phyloP scores from a whole-genome alignment of 2,888 invertebrate genomes.

The Euzophera pinguis region DNA sequence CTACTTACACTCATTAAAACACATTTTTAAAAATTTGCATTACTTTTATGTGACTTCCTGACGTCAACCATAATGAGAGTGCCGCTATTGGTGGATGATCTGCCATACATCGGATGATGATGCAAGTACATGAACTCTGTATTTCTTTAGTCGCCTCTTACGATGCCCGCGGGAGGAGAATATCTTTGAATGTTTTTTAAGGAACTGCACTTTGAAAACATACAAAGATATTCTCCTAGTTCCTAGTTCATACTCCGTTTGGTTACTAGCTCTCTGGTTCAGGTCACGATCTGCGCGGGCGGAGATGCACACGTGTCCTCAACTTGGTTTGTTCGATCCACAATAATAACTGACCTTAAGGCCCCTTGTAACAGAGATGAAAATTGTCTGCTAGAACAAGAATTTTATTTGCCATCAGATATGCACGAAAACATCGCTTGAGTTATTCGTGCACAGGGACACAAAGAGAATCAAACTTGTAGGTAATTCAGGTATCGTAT shows the following conservation, averaged over 20 bases:
- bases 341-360: background rate
- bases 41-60: no score
- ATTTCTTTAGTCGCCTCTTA: no score
- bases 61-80: no score
- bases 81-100: no score
- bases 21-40: no score
- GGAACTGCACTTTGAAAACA: no score
- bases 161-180: no score
- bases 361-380: background rate
- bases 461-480: background rate
- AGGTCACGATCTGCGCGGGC: slow-evolving; percentile 42
- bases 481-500: background rate
- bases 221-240: no score
- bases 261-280: slow-evolving; percentile 17
- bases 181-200: no score
- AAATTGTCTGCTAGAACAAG: background rate
- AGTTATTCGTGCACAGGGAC: slow-evolving; percentile 1
- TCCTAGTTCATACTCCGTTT: background rate
- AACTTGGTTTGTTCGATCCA: slow-evolving; percentile 11
- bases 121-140: no score
- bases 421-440: slow-evolving; percentile 6
- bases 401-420: slow-evolving; percentile 3
- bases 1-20: no score
- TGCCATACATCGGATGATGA: no score
- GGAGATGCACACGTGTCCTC: slow-evolving; percentile 35